These are phyloP conservation scores for Galagoides demidoff DNA, from an alignment of 2,797 vertebrate species.

Conservation along the genomic window DNA sequence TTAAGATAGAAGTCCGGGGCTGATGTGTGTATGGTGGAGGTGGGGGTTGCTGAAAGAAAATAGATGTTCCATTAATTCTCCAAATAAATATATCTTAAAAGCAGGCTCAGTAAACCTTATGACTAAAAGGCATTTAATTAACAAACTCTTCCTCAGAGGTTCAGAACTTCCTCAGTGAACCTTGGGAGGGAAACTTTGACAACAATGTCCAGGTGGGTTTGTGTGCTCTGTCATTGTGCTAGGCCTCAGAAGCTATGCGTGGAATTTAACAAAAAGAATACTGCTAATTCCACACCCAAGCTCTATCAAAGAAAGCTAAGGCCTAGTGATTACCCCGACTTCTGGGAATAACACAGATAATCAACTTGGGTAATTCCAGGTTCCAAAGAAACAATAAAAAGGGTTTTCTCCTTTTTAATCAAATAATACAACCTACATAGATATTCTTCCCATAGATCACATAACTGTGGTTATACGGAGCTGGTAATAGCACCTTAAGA, in stretches of 20 bases:
- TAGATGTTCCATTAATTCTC: constrained; percentile 51
- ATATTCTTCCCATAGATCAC: constrained; percentile 20
- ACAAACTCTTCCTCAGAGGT: constrained; percentile 28
- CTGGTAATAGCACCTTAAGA: constrained; percentile 19
- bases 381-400: constrained; percentile 48
- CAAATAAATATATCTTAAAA: constrained; percentile 62
- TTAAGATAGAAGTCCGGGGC: constrained; percentile 10
- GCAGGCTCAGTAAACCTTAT: constrained; percentile 46
- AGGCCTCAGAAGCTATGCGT: background rate
- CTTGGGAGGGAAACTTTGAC: constrained; percentile 32
- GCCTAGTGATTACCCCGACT: constrained; percentile 36
- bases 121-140: constrained; percentile 63
- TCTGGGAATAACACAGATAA: constrained; percentile 26
- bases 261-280: constrained; percentile 41
- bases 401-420: background rate
- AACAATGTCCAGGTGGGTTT: constrained; percentile 3
- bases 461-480: background rate
- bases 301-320: constrained; percentile 43
- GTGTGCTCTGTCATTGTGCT: background rate
- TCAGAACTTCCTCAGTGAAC: constrained; percentile 3
- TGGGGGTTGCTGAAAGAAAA: constrained; percentile 55
- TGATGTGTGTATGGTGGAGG: background rate
- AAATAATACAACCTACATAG: constrained; percentile 8
- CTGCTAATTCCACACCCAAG: constrained; percentile 16
- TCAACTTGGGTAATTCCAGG: constrained; percentile 31